These are phyloP conservation scores for Otolemur crassicaudatus DNA, from an alignment of 2,797 vertebrate species.

Conservation along the genomic window DNA sequence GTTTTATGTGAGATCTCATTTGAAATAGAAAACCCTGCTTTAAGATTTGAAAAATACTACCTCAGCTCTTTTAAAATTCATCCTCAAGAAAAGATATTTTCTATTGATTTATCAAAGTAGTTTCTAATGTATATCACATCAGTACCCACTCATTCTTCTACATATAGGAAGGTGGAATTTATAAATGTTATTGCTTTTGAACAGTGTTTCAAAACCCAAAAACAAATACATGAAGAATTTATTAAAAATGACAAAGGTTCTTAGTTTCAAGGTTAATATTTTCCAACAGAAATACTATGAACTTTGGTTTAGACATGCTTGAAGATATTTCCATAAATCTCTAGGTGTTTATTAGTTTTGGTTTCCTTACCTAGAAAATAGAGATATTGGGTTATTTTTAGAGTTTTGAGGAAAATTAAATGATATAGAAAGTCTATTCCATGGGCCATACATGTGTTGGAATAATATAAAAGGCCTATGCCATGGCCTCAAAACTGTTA, in stretches of 20 bases:
- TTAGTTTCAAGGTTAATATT: slow-evolving; percentile 22
- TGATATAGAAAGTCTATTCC: background rate
- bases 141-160: background rate
- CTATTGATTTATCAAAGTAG: background rate
- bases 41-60: slow-evolving; percentile 34
- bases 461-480: background rate
- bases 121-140: background rate
- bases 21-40: background rate
- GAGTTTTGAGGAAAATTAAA: background rate
- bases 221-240: background rate
- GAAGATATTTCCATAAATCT: slow-evolving; percentile 4
- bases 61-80: slow-evolving; percentile 24
- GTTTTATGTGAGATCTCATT: slow-evolving; percentile 27
- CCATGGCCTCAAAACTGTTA: background rate
- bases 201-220: background rate
- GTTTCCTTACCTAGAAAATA: slow-evolving; percentile 13
- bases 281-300: background rate
- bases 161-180: background rate
- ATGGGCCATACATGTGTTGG: no score
- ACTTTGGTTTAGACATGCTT: background rate
- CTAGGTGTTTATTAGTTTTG: background rate
- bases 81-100: background rate
- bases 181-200: background rate
- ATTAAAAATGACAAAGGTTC: background rate
- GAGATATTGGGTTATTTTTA: background rate